Evolutionary conservation across 2,113 vertebrate genomes (phyloP), one percentile per base, ranked within the genome.

Genomic region (Plestiodon gilberti): DNA sequence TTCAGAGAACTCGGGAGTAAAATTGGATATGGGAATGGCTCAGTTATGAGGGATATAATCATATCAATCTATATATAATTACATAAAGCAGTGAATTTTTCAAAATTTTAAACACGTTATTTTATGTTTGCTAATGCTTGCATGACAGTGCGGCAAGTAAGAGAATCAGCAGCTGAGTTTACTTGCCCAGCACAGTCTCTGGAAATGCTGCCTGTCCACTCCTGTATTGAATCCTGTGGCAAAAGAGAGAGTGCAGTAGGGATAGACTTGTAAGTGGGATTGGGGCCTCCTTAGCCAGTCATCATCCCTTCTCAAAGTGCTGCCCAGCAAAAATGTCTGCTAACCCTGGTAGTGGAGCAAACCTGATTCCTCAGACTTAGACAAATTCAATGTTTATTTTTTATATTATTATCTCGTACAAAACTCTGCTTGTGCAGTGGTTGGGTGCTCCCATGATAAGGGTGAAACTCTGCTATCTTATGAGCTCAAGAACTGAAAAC

Each of bases 1-100:
- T 91, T 91, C 89, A 88, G 88, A 92, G 80, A 74, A 78, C 76
- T 81, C 88, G 87, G 88, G 90, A n/a, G 71, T 82, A 70, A 87
- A 89, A 89, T 57, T 81, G 88, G 76, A 88, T 86, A 94, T 89
- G 86, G 0, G 85, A 95, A 94, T 92, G 65, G 80, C 28, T 48
- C 17, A 92, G 88, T 8, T 48, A 8, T 48, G 43, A 48, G 43
- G 43, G 43, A 48, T 48, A 48, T 5, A 48, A 48, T 48, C 92
- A 48, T 8, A 48, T 48, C 43, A 48, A 48, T 48, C 43, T 48
- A 48, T 48, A 48, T 48, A 48, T 48, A 48, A 8, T 48, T 8
- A 84, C 70, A 74, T n/a, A n/a, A n/a, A n/a, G n/a, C n/a, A n/a
- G n/a, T n/a, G n/a, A n/a, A n/a, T 89, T 83, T 69, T 90, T 67